These are phyloP conservation scores for Acrocyrtus sp. DNA, from an alignment of 2,888 invertebrate species.

Conservation along the genomic window DNA sequence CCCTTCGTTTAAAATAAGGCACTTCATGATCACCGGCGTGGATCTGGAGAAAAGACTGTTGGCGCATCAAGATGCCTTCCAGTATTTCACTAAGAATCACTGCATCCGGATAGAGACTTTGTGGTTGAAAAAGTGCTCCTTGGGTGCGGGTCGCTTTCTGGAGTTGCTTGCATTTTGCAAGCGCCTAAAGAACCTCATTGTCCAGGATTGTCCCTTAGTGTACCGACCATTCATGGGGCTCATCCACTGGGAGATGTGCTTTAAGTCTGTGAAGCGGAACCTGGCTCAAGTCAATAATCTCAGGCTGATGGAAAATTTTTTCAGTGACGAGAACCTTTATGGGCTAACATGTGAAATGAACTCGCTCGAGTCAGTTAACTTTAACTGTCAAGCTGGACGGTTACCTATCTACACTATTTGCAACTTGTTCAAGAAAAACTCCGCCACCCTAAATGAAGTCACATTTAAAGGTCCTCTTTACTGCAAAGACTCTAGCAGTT, in stretches of 20 bases:
- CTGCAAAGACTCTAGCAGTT: no score
- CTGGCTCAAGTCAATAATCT: neutral
- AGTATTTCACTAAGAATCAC: no score
- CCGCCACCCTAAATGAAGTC: neutral
- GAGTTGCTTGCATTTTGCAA: slow-evolving; percentile 29
- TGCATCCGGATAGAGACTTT: no score
- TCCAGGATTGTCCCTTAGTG: slow-evolving; percentile 1
- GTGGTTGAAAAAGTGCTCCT: neutral
- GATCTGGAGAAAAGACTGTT: no score
- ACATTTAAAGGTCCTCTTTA: neutral
- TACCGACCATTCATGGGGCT: slow-evolving; percentile 3
- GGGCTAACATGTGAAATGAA: neutral
- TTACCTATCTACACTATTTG: slow-evolving; percentile 1
- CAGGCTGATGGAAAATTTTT: neutral
- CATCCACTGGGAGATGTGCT: slow-evolving; percentile 13
- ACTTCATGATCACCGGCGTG: no score
- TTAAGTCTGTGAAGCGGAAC: neutral
- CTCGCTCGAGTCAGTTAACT: neutral
- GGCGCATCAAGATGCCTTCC: no score
- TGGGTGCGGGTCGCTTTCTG: slow-evolving; percentile 17
- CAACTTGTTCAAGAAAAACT: neutral
- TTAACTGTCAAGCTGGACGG: neutral
- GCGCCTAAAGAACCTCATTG: neutral
- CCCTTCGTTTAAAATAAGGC: no score
- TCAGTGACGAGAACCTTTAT: neutral